A percentile compares a stretch with the other conserved stretches of the same genome.
Conservation (phyloP, 2,888 invertebrate species). For the Amiota communis region DNA sequence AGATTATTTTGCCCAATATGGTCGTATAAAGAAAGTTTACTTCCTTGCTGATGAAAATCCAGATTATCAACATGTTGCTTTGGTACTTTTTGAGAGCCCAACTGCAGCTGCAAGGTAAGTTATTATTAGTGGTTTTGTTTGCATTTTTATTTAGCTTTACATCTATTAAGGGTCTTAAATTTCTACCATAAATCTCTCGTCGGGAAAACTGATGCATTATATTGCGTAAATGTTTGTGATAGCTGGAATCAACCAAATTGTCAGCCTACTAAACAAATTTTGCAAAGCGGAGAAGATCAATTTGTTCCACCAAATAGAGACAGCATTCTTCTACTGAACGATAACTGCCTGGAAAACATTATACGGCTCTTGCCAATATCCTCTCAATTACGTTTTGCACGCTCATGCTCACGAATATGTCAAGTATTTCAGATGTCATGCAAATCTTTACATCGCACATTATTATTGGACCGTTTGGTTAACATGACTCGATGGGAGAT, state of each 20-base stretch:
- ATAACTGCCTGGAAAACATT: conserved; percentile 52
- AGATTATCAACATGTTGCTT: neutral
- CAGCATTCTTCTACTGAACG: conserved; percentile 46
- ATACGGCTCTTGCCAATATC: conserved; percentile 27
- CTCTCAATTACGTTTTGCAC: conserved; percentile 56
- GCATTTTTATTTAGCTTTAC: neutral
- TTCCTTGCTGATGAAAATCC: neutral
- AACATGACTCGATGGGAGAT: conserved; percentile 54
- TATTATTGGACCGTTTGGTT: conserved; percentile 32
- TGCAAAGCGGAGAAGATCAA: neutral
- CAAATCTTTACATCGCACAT: conserved; percentile 34
- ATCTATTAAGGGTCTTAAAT: neutral
- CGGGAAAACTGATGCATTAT: conserved; percentile 23
- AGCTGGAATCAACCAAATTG: conserved; percentile 55
- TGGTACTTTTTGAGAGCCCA: conserved; percentile 21
- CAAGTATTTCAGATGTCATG: conserved; percentile 41
- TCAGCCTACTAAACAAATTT: conserved; percentile 3
- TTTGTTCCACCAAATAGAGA: neutral
- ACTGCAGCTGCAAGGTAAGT: conserved; percentile 27
- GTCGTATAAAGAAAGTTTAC: neutral
- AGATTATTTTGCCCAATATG: neutral
- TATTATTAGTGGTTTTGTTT: neutral
- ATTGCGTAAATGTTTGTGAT: conserved; percentile 42
- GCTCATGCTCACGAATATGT: conserved; percentile 50
- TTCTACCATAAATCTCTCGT: neutral